Base-by-base conservation (phyloP, 1,140 invertebrate genomes). In the Plutomurus gul region DNA sequence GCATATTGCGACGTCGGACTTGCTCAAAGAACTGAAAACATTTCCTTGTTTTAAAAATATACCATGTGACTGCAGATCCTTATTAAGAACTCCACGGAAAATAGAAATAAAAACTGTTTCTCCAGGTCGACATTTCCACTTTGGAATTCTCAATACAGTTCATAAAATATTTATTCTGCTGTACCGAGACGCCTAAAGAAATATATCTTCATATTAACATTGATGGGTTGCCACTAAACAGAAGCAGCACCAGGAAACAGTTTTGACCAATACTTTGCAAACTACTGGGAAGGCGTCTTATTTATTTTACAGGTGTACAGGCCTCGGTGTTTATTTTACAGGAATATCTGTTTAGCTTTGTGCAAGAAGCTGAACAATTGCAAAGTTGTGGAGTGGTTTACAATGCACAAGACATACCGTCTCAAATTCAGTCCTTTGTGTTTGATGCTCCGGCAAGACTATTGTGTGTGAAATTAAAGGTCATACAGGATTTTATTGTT, bases 361-460 rank as follows among this genome's bases (percentile, higher is more conserved):
- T 47, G 1, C 3, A 16, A 13, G 46, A 47, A 3, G 22, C 46
- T 20, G 22, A 47, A 18, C n/a, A 7, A 1, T 47, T 47, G 8
- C 22, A 20, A 18, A 7, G 22, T 20, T 47, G n/a, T 16, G 46
- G 46, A 18, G 22, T 47, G 18, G n/a, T 18, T 1, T 5, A 20
- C 3, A 47, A 47, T 47, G 46, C 18, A 6, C 18, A 43, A 11
- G 3, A 7, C 18, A 7, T 47, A 18, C 8, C n/a, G 18, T 20
- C 22, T 20, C 6, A 47, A 47, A 47, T 47, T 47, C 70, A 81
- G 10, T 82, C 78, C 25, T 49, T 87, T 70, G 81, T 87, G 71
- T 87, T 84, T 82, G 87, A 87, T 84, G 82, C 85, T 2, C 86
- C 86, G 11, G 87, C 86, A 7, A 85, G 85, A 78, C 86, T 25